Base-by-base conservation (phyloP, 1,140 invertebrate species). In the Bursaphelenchus mucronatus region DNA sequence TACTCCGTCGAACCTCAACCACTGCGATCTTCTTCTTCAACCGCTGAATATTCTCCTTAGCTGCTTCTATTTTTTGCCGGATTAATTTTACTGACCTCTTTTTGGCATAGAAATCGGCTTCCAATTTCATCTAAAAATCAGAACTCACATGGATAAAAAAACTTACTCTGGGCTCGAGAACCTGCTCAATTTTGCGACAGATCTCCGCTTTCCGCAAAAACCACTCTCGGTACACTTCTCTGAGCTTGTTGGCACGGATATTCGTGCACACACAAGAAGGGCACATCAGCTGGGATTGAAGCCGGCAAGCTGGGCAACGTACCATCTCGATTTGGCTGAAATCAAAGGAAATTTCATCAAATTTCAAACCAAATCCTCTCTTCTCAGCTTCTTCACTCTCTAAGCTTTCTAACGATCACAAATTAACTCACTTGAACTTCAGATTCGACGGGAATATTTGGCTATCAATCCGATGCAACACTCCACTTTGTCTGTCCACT, bases 151-250 rank as follows among this genome's bases (percentile, higher is more conserved):
- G 13, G 47, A 4, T n/a, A 49, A 49, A 49, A 39, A 55, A 55
- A 55, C 54, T 15, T 4, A 59, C 57, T 9, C 45, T 17, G 13
- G 41, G 11, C 40, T 50, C 40, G 11, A 59, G 57, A 44, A 44
- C 57, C 11, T 59, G 11, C 13, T 45, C 57, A 39, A 59, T 59
- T 13, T 43, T 39, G 10, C 13, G 19, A 44, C 57, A 59, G 47
- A 59, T 59, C 40, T 59, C 57, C 4, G 57, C 57, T 59, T 59
- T 59, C 11, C 57, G 57, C 57, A 59, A 50, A 39, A 15, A 59
- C 13, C 41, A 43, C 41, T 59, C 57, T n/a, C 57, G 57, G 7
- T 59, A 44, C 19, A 59, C 57, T n/a, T 59, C 57, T 11, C 57
- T 39, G 1, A 59, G 13, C 11, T 43, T 30, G 57, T 30, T 11